Conservation (phyloP, 2,888 invertebrate genomes). For the Chymomyza fuscimana region DNA sequence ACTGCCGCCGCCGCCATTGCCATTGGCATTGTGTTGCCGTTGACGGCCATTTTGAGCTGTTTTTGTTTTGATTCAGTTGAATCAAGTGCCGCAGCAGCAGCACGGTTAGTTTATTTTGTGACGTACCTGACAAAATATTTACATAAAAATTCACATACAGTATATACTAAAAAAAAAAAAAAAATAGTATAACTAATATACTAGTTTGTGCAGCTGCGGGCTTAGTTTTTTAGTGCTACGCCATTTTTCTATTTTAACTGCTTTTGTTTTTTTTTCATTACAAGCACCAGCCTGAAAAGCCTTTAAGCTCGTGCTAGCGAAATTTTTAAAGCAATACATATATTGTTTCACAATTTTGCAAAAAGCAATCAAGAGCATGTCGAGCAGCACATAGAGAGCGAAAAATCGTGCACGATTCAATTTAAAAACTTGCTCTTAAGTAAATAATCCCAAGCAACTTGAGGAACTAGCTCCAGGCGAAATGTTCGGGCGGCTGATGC, state of each 20-base stretch:
- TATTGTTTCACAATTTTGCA: not conserved
- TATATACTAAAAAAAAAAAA: not conserved
- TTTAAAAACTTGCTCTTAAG: constrained; percentile 57
- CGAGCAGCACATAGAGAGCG: not conserved
- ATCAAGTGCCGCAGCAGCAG: not conserved
- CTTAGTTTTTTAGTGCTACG: not conserved
- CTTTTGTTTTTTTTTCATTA: not conserved
- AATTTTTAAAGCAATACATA: not conserved
- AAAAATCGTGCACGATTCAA: constrained; percentile 51
- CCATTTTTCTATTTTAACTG: constrained; percentile 20
- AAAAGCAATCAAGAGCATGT: not conserved
- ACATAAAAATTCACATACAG: constrained; percentile 53
- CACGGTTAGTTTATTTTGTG: constrained; percentile 44
- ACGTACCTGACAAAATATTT: constrained; percentile 63
- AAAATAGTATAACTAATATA: not conserved
- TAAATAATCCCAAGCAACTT: constrained; percentile 54
- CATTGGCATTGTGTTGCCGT: not conserved
- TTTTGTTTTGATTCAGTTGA: constrained; percentile 63
- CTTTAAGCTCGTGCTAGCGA: not conserved
- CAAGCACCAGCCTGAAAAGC: not conserved
- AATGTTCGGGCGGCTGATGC: constrained; percentile 9
- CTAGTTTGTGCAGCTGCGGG: not conserved
- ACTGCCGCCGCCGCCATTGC: not conserved
- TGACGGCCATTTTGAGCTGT: constrained; percentile 29
- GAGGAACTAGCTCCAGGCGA: not conserved